phyloP scores from a whole-genome alignment of 2,113 vertebrate genomes.

The Rhinoptilus africanus region DNA sequence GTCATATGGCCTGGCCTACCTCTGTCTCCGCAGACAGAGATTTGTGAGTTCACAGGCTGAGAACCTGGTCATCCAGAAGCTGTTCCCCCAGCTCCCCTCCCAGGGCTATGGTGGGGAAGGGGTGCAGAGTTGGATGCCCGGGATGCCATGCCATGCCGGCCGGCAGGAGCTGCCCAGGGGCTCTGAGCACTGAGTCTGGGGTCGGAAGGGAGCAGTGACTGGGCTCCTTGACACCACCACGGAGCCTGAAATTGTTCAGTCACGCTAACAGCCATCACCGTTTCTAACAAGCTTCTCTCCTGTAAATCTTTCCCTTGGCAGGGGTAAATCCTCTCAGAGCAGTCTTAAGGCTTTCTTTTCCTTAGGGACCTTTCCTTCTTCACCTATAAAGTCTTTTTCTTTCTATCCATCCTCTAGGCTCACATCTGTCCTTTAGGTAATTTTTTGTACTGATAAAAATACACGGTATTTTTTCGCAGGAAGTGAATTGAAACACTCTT shows the following conservation, averaged over 20 bases:
- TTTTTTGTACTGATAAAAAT: neutral
- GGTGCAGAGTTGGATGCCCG: neutral
- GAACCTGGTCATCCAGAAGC: neutral
- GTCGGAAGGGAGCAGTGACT: neutral
- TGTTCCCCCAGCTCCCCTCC: neutral
- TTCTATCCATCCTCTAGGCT: neutral
- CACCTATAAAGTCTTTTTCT: neutral
- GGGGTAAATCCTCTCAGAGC: neutral
- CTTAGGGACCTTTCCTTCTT: neutral
- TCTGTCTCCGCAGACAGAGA: too few species aligned
- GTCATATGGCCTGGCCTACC: too few species aligned
- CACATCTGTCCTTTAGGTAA: accelerated
- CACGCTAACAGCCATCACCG: neutral
- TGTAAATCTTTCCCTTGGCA: neutral
- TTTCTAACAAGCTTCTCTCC: neutral
- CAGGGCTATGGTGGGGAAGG: neutral
- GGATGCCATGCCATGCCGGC: neutral
- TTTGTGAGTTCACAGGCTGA: neutral
- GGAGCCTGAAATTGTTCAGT: neutral
- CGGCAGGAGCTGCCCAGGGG: neutral
- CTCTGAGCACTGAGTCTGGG: neutral
- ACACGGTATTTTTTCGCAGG: neutral
- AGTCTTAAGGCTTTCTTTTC: neutral
- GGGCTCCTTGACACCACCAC: neutral
- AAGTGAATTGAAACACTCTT: neutral